Conservation (phyloP, 1,140 invertebrate genomes). For the Formica exsecta region DNA sequence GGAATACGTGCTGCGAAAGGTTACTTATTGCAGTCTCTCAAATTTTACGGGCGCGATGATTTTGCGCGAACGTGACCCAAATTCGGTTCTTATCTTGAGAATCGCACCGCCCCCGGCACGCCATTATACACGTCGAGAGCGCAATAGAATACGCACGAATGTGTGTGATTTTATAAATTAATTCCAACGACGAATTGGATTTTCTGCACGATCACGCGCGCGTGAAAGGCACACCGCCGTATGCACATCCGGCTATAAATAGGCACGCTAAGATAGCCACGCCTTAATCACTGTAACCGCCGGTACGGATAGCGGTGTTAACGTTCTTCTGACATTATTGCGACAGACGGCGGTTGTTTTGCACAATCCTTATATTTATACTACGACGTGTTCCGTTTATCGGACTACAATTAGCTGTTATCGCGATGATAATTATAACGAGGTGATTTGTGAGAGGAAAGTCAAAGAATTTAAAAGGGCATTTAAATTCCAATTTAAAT, state of each 20-base stretch:
- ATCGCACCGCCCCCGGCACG: not conserved
- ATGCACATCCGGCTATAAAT: conserved; percentile 55
- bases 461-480: not conserved
- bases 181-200: conserved; percentile 34
- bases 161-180: not conserved
- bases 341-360: conserved; percentile 37
- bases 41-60: not conserved
- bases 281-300: conserved; percentile 53
- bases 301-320: conserved; percentile 19
- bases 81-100: not conserved
- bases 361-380: conserved; percentile 18
- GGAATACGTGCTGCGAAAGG: no score
- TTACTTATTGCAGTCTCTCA: not conserved
- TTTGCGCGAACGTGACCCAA: not conserved
- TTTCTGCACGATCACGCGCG: conserved; percentile 45
- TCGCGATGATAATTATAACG: not conserved
- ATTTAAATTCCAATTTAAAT: not conserved
- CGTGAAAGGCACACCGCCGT: conserved; percentile 33
- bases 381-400: not conserved
- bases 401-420: not conserved
- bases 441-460: not conserved
- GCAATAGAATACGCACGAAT: not conserved
- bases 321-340: conserved; percentile 27
- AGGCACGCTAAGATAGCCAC: conserved; percentile 53
- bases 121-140: conserved; percentile 2